Evolutionary conservation across 2,797 vertebrate genomes (phyloP).

Genomic region (Schizothorax lantsangensis): DNA sequence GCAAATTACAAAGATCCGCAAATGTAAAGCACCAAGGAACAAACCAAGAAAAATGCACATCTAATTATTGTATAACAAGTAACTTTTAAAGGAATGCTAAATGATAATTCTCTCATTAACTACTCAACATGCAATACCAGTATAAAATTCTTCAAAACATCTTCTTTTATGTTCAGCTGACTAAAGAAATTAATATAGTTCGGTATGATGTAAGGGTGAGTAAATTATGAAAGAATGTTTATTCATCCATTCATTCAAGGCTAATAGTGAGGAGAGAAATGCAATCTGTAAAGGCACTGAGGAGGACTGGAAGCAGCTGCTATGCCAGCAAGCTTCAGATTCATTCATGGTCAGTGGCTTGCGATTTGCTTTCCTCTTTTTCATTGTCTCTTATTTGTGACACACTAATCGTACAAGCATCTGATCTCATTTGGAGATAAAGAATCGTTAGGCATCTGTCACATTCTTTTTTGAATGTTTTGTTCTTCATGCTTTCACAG

Average conservation of each 20-base stretch:
- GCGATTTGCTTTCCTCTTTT: constrained; percentile 43
- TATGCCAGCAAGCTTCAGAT: constrained; percentile 65
- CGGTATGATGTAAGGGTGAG: neutral
- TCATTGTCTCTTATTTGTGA: constrained; percentile 8
- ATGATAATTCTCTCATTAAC: neutral
- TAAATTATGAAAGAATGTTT: neutral
- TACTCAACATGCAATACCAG: neutral
- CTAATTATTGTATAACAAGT: neutral
- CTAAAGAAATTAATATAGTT: neutral
- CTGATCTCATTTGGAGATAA: constrained; percentile 19
- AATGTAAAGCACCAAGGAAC: neutral
- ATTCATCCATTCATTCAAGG: constrained; percentile 9
- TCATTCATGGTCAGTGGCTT: constrained; percentile 62
- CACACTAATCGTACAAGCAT: constrained; percentile 27
- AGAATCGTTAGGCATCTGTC: constrained; percentile 20
- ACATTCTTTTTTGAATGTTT: neutral
- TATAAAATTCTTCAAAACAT: neutral
- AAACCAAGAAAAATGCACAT: neutral
- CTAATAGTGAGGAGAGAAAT: constrained; percentile 62
- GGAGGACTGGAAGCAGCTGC: constrained; percentile 64
- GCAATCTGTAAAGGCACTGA: constrained; percentile 73
- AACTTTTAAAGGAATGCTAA: neutral
- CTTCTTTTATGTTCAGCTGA: neutral
- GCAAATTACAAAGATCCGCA: neutral
- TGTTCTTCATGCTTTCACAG: neutral